Base-by-base conservation (phyloP, 2,888 invertebrate genomes). In the Erpobdella octoculata region DNA sequence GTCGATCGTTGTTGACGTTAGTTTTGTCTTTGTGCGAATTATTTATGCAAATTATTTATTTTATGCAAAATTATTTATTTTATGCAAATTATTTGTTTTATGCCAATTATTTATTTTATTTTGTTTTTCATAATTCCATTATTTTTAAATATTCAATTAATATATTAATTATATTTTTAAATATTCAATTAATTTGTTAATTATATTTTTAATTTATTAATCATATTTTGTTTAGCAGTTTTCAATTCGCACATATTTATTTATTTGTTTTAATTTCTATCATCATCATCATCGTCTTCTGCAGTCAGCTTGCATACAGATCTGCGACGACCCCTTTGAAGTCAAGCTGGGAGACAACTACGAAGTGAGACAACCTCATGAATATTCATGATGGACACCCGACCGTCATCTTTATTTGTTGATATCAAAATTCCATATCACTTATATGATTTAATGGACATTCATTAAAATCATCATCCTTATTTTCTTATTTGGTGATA, bases 281-380 rank as follows among this genome's bases (percentile, higher is more conserved):
- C 12, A 15, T 41, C 46, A 41, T 41, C 46, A n/a, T n/a, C 9
- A 18, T 12, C 12, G 41, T 68, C 25, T 46, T 58, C 75, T 75
- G 1, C 76, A 93, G 84, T 90, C 91, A 79, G 89, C 93, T 79
- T 82, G 90, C 1, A 88, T 98, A 77, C 94, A 96, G 85, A 89
- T 98, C 85, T 91, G 91, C 76, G 98, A 98, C 81, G 97, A 98
- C 87, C 96, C 96, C 0, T 97, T 98, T 81, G 98, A 98, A 85
- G 93, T 96, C 2, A 92, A 92, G 79, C 85, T 98, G 8, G 88
- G 95, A 0, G 94, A 96, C 78, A 97, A 96, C 82, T 96, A 93
- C 82, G 95, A 95, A 77, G 81, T 83, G 72, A 58, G 72, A n/a
- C n/a, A n/a, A n/a, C n/a, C n/a, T n/a, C n/a, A n/a, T n/a, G n/a